Evolutionary conservation across 2,888 invertebrate genomes (phyloP).

Genomic region (Osedax fenrisi): DNA sequence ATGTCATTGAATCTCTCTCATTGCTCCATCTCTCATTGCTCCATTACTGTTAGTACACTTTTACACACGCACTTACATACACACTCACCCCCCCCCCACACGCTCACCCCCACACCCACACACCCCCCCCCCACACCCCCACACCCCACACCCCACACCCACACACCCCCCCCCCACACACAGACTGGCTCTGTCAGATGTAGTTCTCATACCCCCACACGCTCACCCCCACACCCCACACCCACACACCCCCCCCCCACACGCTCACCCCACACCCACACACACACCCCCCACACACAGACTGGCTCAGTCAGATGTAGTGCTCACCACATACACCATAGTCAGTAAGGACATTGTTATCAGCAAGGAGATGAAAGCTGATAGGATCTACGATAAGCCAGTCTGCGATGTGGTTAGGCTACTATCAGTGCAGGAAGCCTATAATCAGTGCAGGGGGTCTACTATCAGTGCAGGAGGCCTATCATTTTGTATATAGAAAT

Average conservation of each 20-base stretch:
- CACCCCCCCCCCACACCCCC: background rate
- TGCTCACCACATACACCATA: slow-evolving; percentile 77
- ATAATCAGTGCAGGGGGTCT: too few relatives aligned
- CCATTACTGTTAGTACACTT: background rate
- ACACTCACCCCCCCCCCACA: background rate
- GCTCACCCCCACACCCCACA: background rate
- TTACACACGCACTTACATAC: background rate
- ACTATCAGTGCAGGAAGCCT: too few relatives aligned
- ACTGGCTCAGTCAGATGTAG: slow-evolving; percentile 65
- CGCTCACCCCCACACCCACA: background rate
- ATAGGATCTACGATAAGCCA: slow-evolving; percentile 34
- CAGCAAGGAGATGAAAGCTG: slow-evolving; percentile 38
- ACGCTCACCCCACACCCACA: background rate
- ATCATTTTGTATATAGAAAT: too few relatives aligned
- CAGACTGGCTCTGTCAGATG: background rate
- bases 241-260: background rate
- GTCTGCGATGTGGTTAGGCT: slow-evolving; percentile 31
- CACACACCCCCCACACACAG: slow-evolving; percentile 38
- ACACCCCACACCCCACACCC: background rate
- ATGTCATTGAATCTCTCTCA: background rate
- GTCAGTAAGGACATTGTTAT: slow-evolving; percentile 48
- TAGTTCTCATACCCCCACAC: background rate
- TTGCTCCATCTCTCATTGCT: background rate
- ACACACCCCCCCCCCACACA: background rate
- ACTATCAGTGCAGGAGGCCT: too few relatives aligned